Evolutionary conservation across 2,888 invertebrate species (phyloP).

Genomic region (Eupeodes luniger): DNA sequence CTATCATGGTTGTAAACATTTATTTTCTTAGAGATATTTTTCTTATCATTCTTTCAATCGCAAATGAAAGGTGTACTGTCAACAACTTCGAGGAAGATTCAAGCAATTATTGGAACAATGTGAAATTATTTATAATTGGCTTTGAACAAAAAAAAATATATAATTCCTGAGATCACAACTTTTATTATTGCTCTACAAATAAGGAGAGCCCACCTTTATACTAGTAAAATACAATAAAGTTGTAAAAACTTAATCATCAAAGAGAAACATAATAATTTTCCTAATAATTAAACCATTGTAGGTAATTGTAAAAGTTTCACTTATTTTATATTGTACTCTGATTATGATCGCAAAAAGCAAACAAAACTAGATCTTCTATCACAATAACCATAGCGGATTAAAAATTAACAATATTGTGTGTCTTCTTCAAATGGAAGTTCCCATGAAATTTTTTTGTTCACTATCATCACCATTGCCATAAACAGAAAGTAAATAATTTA

Average conservation of each 20-base stretch:
- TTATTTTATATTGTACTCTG: slow-evolving; percentile 27
- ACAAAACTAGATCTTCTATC: slow-evolving; percentile 50
- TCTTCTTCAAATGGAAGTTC: slow-evolving; percentile 41
- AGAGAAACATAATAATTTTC: slow-evolving; percentile 24
- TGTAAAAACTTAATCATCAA: slow-evolving; percentile 18
- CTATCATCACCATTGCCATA: background rate
- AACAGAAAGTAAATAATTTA: slow-evolving; percentile 56
- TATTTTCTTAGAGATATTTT: slow-evolving; percentile 3
- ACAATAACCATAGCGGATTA: slow-evolving; percentile 2
- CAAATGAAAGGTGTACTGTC: background rate
- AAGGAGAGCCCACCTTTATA: background rate
- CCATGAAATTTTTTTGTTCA: slow-evolving; percentile 40
- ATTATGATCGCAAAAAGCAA: background rate
- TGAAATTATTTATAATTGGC: background rate
- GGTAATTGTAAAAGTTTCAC: slow-evolving; percentile 55
- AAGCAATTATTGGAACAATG: slow-evolving; percentile 17
- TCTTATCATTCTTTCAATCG: slow-evolving; percentile 6
- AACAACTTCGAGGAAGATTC: slow-evolving; percentile 12
- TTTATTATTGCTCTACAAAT: background rate
- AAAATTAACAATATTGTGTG: slow-evolving; percentile 47
- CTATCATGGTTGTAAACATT: slow-evolving; percentile 23
- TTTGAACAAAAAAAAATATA: background rate
- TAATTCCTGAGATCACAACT: background rate
- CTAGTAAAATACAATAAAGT: too few species aligned
- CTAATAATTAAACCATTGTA: slow-evolving; percentile 50